A percentile compares a stretch with the other conserved stretches of the same genome.
Evolutionary conservation across 2,797 vertebrate genomes (phyloP).

Genomic region (Clamator glandarius): DNA sequence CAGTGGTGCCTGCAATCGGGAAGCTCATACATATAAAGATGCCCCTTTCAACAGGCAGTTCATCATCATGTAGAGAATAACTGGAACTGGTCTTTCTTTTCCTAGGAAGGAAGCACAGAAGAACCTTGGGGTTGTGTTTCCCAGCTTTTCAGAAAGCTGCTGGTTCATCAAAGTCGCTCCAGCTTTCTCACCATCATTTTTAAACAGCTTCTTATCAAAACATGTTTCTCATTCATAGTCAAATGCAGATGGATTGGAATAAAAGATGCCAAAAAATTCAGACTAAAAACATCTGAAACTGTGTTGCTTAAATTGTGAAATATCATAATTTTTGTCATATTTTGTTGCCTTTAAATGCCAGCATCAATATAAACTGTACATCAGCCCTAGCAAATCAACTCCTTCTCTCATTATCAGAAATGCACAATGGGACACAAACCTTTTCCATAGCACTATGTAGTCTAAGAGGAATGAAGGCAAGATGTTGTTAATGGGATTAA

Average conservation of each 20-base stretch:
- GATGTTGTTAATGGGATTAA: too few species aligned
- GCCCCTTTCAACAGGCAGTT: background rate
- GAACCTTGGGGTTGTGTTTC: background rate
- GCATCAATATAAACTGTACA: background rate
- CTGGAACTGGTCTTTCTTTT: background rate
- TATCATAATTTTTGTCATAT: background rate
- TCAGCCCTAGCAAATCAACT: too few species aligned
- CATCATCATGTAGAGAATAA: background rate
- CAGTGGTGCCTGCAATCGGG: background rate
- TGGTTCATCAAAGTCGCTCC: background rate
- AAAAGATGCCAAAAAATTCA: background rate
- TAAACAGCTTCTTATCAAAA: background rate
- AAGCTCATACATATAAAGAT: background rate
- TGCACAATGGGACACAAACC: too few species aligned
- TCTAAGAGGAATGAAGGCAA: too few species aligned
- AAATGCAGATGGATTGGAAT: background rate
- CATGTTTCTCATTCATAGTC: background rate
- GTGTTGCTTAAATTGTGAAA: background rate
- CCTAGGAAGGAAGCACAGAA: background rate
- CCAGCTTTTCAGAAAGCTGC: background rate
- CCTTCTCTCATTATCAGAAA: too few species aligned
- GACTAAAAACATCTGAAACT: background rate
- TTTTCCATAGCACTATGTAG: too few species aligned
- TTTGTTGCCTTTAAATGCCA: background rate
- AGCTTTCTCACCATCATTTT: background rate